Percentiles rank a stretch among this genome's conserved stretches.
Conservation (phyloP, 2,113 vertebrate species). For the Piliocolobus tephrosceles region DNA sequence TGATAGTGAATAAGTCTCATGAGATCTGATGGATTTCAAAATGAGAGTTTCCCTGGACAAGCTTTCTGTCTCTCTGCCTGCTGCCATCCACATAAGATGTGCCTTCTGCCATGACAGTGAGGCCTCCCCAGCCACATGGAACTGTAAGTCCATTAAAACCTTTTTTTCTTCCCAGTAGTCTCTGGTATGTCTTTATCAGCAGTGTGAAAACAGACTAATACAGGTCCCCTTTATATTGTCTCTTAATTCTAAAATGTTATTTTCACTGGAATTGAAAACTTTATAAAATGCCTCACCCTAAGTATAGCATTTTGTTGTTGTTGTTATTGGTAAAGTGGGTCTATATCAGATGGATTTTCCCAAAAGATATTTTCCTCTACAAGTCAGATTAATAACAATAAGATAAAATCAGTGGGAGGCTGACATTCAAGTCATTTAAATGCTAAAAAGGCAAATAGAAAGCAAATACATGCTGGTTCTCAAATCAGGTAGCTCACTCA, state of each 20-base stretch:
- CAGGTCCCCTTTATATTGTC: background rate
- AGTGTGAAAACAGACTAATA: too few relatives aligned
- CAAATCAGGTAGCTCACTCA: background rate
- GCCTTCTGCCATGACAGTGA: too few relatives aligned
- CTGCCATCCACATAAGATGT: too few relatives aligned
- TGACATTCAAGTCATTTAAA: slow-evolving; percentile 2
- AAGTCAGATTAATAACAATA: background rate
- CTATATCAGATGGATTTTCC: background rate
- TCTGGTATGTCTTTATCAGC: too few relatives aligned
- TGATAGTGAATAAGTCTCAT: too few relatives aligned
- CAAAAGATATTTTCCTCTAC: background rate
- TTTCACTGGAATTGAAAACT: background rate
- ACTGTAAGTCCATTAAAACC: too few relatives aligned
- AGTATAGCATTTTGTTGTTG: background rate
- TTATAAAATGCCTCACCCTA: background rate
- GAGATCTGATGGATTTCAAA: too few relatives aligned
- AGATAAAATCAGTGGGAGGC: background rate
- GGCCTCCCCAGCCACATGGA: too few relatives aligned
- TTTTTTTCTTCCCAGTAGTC: too few relatives aligned
- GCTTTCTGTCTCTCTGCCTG: too few relatives aligned
- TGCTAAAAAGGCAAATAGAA: background rate
- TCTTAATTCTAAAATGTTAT: background rate
- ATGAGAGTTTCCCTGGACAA: too few relatives aligned
- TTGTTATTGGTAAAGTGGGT: background rate
- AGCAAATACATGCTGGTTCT: background rate